Conservation (phyloP, 2,888 invertebrate genomes). For the Mesodorylaimus sp. region DNA sequence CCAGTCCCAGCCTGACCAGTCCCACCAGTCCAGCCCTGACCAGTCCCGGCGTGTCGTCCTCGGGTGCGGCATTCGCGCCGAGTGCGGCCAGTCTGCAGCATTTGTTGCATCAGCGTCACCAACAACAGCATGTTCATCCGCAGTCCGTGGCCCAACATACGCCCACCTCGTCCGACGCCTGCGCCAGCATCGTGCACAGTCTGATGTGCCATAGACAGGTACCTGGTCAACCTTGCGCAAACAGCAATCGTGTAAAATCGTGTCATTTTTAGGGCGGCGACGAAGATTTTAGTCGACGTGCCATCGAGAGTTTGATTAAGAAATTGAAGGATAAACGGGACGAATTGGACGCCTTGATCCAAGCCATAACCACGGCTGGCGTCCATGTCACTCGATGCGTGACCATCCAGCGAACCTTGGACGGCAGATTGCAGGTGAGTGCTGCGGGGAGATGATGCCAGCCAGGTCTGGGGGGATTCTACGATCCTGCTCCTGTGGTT, state of each 20-base stretch:
- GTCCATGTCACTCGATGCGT: slow-evolving; percentile 96
- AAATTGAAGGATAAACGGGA: slow-evolving; percentile 96
- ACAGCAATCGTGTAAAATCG: neutral
- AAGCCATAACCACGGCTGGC: slow-evolving; percentile 97
- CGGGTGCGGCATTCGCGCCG: no score
- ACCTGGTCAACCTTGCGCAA: slow-evolving; percentile 14
- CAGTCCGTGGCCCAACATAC: no score
- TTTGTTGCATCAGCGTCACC: no score
- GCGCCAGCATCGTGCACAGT: slow-evolving; percentile 92
- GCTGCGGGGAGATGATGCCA: no score
- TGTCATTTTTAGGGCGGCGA: slow-evolving; percentile 71
- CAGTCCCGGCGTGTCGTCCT: no score
- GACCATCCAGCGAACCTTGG: slow-evolving; percentile 89
- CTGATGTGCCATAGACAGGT: slow-evolving; percentile 76
- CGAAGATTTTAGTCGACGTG: slow-evolving; percentile 91
- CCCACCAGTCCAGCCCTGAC: no score
- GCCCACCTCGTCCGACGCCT: slow-evolving; percentile 74
- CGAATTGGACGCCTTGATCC: slow-evolving; percentile 87
- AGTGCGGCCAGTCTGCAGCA: no score
- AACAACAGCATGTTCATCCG: no score
- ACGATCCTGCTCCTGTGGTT: no score
- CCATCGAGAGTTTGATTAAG: slow-evolving; percentile 95
- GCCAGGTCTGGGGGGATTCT: no score
- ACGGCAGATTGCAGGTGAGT: slow-evolving; percentile 90
- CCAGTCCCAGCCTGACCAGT: no score